Base-by-base conservation (phyloP, 1,140 invertebrate species). In the Chlorops oryzae region DNA sequence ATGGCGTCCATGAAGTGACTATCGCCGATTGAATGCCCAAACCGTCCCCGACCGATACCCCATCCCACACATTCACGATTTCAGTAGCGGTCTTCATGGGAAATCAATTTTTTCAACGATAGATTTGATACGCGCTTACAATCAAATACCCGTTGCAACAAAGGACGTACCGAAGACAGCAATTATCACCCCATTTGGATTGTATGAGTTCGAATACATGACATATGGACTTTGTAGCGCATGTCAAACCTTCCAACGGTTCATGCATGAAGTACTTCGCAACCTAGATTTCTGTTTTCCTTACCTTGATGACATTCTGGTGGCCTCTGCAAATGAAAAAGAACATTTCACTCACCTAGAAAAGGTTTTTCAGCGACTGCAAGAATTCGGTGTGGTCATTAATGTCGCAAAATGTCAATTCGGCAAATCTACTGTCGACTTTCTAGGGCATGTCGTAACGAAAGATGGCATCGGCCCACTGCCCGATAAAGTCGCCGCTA, bases 251-350 rank as follows among this genome's bases (percentile, higher is more conserved):
- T 81, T 79, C 52, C 74, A 79, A 58, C 48, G 77, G 5, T 66
- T 74, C 20, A 78, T 79, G 52, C 63, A 77, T 54, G 27, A 62
- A 10, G 61, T 78, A 1, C 56, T 77, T 5, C 9, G 59, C 42
- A 73, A 59, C 13, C 52, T 51, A 62, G 71, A 60, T 7, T 55
- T 74, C 12, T 55, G 60, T n/a, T 73, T 64, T 46, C 41, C 37
- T 2, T 63, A 52, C 37, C 27, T 55, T 23, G 80, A 81, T 52
- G 80, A 81, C 56, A 71, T 83, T 24, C 59, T 80, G 3, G 57
- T 81, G 5, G 74, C 50, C 35, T 73, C 64, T 1, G 50, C 43
- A 38, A 50, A 51, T 32, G 43, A 50, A 25, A 51, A 63, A 28
- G 57, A 72, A 44, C 68, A 74, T 50, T 9, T 45, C 0, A 3